These are phyloP conservation scores for Limnephilus marmoratus DNA, from an alignment of 2,888 invertebrate species.

Conservation along the genomic window DNA sequence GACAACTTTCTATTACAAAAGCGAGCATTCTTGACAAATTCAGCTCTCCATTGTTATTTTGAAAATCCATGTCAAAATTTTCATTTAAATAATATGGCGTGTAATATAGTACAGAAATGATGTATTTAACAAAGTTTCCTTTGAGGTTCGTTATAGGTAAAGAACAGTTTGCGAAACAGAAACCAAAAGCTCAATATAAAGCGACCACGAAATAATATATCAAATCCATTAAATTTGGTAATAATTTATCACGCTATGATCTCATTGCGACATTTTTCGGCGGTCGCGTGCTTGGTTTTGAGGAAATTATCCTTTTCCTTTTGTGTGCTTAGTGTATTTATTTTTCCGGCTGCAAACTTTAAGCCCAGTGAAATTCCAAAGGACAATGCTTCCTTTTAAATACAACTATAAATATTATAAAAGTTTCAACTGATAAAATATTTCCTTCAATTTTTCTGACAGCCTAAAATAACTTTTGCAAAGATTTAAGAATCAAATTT, in stretches of 20 bases:
- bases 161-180: not conserved
- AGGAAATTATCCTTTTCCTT: conserved; percentile 4
- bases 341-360: not conserved
- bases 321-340: not conserved
- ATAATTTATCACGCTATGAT: conserved; percentile 63
- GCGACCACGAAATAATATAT: conserved; percentile 12
- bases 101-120: not conserved
- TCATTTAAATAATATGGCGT: not conserved
- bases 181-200: not conserved
- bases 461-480: no score
- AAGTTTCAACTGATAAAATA: not conserved
- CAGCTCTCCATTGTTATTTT: not conserved
- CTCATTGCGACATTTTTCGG: conserved; percentile 58
- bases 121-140: not conserved
- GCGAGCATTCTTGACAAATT: not conserved
- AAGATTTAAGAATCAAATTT: no score
- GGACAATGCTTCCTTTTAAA: not conserved
- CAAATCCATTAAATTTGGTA: conserved; percentile 47
- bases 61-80: not conserved
- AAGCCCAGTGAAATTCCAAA: not conserved
- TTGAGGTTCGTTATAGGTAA: not conserved
- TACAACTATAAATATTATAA: not conserved
- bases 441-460: not conserved
- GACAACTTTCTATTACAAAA: not conserved
- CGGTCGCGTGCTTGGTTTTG: conserved; percentile 56